phyloP scores from a whole-genome alignment of 2,797 vertebrate genomes.

The Bothrops alternatus region DNA sequence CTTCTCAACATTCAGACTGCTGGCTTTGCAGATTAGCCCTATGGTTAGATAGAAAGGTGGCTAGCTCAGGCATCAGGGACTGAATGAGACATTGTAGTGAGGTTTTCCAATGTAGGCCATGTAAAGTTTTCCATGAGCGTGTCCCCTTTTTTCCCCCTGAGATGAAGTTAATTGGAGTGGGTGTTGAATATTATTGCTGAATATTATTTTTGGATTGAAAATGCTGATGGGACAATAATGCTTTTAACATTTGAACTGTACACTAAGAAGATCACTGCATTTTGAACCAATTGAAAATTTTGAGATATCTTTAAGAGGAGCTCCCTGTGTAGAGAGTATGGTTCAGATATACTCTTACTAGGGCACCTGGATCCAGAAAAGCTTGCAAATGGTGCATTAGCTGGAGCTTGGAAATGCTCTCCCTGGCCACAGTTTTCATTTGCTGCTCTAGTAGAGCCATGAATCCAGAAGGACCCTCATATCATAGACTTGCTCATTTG shows the following conservation, averaged over 20 bases:
- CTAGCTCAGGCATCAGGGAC: neutral
- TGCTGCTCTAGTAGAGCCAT: neutral
- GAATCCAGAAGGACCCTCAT: neutral
- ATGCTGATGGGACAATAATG: neutral
- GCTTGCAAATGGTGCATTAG: neutral
- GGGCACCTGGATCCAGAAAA: neutral
- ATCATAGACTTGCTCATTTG: neutral
- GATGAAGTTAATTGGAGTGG: neutral
- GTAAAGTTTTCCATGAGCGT: neutral
- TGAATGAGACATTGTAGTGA: neutral
- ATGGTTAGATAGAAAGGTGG: neutral
- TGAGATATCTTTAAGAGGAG: neutral
- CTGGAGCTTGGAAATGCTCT: neutral
- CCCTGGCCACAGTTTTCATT: neutral
- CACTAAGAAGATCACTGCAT: neutral
- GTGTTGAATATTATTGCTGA: neutral
- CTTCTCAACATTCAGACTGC: neutral
- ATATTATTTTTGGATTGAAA: neutral
- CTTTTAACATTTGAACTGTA: neutral
- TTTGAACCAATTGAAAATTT: neutral
- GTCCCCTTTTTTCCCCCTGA: accelerated
- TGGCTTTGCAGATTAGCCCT: neutral
- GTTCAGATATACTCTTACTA: neutral
- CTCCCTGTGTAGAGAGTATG: neutral
- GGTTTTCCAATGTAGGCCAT: neutral